Evolutionary conservation across 2,797 vertebrate species (phyloP), one percentile per base, ranked within the genome.

Genomic region (Hapalemur alaotrensis): DNA sequence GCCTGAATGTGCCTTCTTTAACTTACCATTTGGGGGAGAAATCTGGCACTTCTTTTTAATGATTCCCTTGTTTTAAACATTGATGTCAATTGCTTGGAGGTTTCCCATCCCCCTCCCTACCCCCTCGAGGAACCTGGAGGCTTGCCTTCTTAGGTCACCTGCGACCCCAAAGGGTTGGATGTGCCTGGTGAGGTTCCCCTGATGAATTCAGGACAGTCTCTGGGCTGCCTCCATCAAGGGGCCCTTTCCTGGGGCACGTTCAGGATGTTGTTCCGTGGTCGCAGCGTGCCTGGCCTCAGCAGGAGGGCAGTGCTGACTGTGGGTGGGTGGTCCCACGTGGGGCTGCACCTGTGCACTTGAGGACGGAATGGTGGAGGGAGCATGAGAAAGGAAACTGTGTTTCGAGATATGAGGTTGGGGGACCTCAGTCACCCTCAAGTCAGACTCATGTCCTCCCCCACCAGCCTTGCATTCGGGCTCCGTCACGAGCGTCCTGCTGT

Each of bases 201-300:
- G 88, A 92, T 38, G 88, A 86, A 89, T 88, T 97, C 22, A 95
- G 80, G n/a, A 10, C 2, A 87, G 15, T 50, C 69, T 94, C 20
- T 70, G 86, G 91, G 92, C 95, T 72, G 67, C 48, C 63, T 1
- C 41, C 43, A 90, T 28, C 90, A 32, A 81, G n/a, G 35, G 43
- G 70, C 69, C 2, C 18, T 70, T 6, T 83, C 2, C 4, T 87
- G 30, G 35, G 2, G 0, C 13, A 9, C 57, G 89, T 17, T 92
- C 73, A 20, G 50, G 65, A 72, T 73, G 72, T 2, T 12, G 67
- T 20, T 81, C 41, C 0, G 0, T 11, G 75, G 28, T 54, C 52
- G 59, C 0, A 0, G 14, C 7, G 25, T 22, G 23, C 18, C 38
- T 20, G 52, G n/a, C 35, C 0, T 65, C 4, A 63, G 46, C 14